A percentile compares a stretch with the other conserved stretches of the same genome.
These are phyloP conservation scores for Eulemur rufifrons DNA, from an alignment of 2,113 vertebrate genomes.

Conservation along the genomic window DNA sequence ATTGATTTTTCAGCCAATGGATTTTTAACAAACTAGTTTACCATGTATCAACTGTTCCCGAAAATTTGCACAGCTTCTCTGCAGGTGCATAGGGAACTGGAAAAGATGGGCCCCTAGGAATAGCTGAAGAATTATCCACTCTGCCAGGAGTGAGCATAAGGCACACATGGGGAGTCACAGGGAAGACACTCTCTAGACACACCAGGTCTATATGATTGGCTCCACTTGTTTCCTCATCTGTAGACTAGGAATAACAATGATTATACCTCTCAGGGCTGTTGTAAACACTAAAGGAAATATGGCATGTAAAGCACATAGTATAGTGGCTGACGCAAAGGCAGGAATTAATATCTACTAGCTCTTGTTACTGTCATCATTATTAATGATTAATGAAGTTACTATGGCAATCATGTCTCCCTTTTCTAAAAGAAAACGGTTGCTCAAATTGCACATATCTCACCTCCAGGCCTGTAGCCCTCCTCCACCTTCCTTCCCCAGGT, in stretches of 20 bases:
- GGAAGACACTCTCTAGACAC: not conserved
- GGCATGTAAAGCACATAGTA: not conserved
- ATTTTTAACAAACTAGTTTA: not conserved
- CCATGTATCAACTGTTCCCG: not conserved
- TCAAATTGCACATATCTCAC: not conserved
- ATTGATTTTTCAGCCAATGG: not conserved
- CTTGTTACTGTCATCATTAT: not conserved
- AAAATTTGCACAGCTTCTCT: not conserved
- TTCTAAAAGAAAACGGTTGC: not conserved
- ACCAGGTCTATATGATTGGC: not conserved
- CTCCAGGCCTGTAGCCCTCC: not conserved
- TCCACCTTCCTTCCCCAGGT: not conserved
- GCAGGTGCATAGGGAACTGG: not conserved
- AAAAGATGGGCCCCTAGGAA: not conserved
- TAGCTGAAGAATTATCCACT: not conserved
- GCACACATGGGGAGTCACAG: not conserved
- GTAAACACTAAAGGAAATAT: not conserved
- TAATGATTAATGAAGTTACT: not conserved
- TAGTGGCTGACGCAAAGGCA: not conserved
- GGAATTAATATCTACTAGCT: no score
- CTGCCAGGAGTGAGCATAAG: not conserved
- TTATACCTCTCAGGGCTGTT: not conserved
- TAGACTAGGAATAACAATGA: not conserved
- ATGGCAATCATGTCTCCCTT: not conserved
- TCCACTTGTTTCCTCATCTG: not conserved